Base-by-base conservation (phyloP, 2,888 invertebrate genomes). In the Drymonia ruficornis region DNA sequence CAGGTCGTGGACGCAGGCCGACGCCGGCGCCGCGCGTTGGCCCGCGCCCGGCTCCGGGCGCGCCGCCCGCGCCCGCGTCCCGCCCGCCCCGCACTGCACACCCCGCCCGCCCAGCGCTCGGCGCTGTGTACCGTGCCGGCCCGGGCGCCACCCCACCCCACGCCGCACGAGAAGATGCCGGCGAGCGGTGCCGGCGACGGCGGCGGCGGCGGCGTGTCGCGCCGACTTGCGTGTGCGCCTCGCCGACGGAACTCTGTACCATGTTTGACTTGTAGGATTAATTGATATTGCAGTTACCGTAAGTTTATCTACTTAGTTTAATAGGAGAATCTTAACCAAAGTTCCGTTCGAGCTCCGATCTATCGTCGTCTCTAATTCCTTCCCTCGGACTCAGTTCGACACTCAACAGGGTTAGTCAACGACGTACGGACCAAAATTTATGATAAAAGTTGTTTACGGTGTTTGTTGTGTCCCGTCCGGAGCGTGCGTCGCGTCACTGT, bases 251-350 rank as follows among this genome's bases (percentile, higher is more conserved):
- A 66, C 67, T 63, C 64, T 71, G 71, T 72, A 61, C 69, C 64
- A 71, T 63, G 63, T 72, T 74, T 61, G 59, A 69, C 68, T 81
- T 72, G 77, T 86, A 87, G 85, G 76, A 76, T 80, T 87, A 82
- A 84, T 84, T 76, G 76, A 81, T 84, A 80, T 75, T 74, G 83
- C 90, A 90, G 91, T 91, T 90, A 91, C 91, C 91, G 85, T 90
- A 90, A 88, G 84, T 86, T 87, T 87, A 87, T 84, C 78, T 83
- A 82, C 74, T 83, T 89, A 89, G 89, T 86, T 80, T 85, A 82
- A 84, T 89, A 91, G 87, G 83, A 84, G 79, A 89, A 87, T 85
- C 80, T 85, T 87, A 86, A 89, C 89, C 90, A 89, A 90, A 91
- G 89, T 84, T 83, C 84, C 83, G 83, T 82, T 83, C 71, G 81